These are phyloP conservation scores for Halictus quadricinctus DNA, from an alignment of 2,888 invertebrate species.

Conservation along the genomic window DNA sequence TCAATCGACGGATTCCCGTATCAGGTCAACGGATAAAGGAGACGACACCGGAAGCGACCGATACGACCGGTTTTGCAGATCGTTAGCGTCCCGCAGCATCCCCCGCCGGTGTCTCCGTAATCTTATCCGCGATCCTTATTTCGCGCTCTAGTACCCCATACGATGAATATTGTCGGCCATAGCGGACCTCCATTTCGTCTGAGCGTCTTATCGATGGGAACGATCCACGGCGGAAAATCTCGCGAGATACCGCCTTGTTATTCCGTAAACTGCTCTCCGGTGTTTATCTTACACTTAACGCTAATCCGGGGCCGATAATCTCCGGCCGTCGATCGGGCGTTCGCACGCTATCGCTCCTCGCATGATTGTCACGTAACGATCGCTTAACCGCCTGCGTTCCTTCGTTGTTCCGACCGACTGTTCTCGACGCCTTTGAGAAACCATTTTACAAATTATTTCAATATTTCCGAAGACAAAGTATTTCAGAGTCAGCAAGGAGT, in stretches of 20 bases:
- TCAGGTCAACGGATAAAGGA: not conserved
- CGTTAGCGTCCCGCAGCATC: conserved; percentile 54
- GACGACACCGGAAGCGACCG: not conserved
- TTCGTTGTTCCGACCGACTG: not conserved
- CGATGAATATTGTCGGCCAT: conserved; percentile 59
- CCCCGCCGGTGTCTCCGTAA: conserved; percentile 37
- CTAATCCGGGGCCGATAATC: conserved; percentile 11
- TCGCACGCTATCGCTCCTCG: conserved; percentile 9
- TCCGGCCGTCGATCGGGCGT: conserved; percentile 27
- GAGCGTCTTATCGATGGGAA: conserved; percentile 55
- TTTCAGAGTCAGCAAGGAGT: no score
- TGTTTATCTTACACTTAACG: conserved; percentile 30
- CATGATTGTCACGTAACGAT: conserved; percentile 24
- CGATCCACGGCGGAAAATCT: conserved; percentile 46
- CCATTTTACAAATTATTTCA: no score
- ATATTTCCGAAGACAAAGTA: no score
- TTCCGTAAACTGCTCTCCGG: conserved; percentile 30
- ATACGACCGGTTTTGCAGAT: conserved; percentile 45
- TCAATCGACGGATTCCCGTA: not conserved
- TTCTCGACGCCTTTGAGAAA: not conserved
- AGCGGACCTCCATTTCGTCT: conserved; percentile 43
- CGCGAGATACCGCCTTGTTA: conserved; percentile 35
- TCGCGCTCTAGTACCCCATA: conserved; percentile 52
- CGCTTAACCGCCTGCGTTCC: conserved; percentile 26
- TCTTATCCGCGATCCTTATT: conserved; percentile 62